These are phyloP conservation scores for Acronicta alni DNA, from an alignment of 2,888 invertebrate species.

Conservation along the genomic window DNA sequence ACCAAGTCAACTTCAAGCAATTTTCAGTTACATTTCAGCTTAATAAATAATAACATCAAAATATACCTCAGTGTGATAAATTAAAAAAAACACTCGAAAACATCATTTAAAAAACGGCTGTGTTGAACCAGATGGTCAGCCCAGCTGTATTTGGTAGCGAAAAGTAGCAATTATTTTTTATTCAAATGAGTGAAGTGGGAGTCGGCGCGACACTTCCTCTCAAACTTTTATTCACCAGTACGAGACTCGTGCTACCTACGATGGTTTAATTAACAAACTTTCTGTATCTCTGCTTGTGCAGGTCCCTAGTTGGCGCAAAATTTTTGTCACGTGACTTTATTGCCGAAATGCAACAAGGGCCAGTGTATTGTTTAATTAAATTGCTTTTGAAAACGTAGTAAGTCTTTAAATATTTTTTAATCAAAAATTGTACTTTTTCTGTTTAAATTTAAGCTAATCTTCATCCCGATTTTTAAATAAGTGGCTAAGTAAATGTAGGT, in stretches of 20 bases:
- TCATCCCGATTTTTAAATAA: too few relatives aligned
- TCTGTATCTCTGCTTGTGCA: slow-evolving; percentile 15
- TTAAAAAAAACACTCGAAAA: not conserved
- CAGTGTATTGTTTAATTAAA: too few relatives aligned
- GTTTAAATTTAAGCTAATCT: too few relatives aligned
- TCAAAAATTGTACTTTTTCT: too few relatives aligned
- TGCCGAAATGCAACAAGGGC: not conserved
- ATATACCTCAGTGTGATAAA: too few relatives aligned
- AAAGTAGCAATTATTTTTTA: slow-evolving; percentile 47
- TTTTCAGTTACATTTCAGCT: too few relatives aligned
- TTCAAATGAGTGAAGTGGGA: slow-evolving; percentile 56
- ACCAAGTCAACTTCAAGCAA: too few relatives aligned
- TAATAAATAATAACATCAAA: too few relatives aligned
- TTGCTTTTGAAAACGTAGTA: too few relatives aligned
- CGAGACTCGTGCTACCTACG: slow-evolving; percentile 14
- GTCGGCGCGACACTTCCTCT: slow-evolving; percentile 37
- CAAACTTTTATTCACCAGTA: slow-evolving; percentile 20
- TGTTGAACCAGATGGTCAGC: slow-evolving; percentile 50
- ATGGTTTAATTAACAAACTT: slow-evolving; percentile 42
- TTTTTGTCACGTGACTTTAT: slow-evolving; percentile 1
- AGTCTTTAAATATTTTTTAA: too few relatives aligned
- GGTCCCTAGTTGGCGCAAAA: slow-evolving; percentile 11
- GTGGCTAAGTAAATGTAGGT: too few relatives aligned
- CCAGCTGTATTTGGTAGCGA: slow-evolving; percentile 49
- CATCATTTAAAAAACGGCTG: not conserved